Evolutionary conservation across 2,113 vertebrate species (phyloP), one percentile per base, ranked within the genome.

Genomic region (Hemiprocne comata): DNA sequence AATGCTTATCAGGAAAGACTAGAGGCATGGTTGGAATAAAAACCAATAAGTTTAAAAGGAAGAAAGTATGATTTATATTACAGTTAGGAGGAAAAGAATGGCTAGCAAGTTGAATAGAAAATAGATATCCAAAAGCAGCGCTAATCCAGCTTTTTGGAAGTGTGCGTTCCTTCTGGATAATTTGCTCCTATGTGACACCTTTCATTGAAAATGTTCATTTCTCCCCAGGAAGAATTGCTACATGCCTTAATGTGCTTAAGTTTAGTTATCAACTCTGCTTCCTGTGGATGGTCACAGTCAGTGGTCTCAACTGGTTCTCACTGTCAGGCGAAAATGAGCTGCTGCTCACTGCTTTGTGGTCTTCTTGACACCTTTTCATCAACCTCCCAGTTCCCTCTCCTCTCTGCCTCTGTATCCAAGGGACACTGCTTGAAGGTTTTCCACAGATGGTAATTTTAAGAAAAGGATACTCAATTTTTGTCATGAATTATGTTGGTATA

Each of bases 301-400:
- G 16, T 23, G 33, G 11, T 48, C 33, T 44, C 34, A 85, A 53
- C 12, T 6, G 0, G 0, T 70, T 76, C 54, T 70, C n/a, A 13
- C 17, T 77, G 83, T 15, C 33, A 66, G 40, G n/a, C 65, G 40
- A 77, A 77, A 85, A 83, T 70, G 25, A 38, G 26, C 34, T 85
- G 33, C 70, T 87, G 42, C 54, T 83, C 26, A 16, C n/a, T 65
- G 48, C 24, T 65, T 86, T 48, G 20, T 78, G 53, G 18, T 53
- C 20, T 34, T 75, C 75, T 38, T 75, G 29, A 69, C 15, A 10
- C 2, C 10, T 76, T 85, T 78, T 55, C 75, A 46, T 36, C 4
- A 70, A 31, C 69, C n/a, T 62, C 11, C 17, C 9, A 7, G 18
- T 86, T 76, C 54, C 6, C 10, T 62, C 11, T 78, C 67, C 33